A percentile compares a stretch with the other conserved stretches of the same genome.
Conservation (phyloP, 2,797 vertebrate species). For the Acanthurus lineatus region DNA sequence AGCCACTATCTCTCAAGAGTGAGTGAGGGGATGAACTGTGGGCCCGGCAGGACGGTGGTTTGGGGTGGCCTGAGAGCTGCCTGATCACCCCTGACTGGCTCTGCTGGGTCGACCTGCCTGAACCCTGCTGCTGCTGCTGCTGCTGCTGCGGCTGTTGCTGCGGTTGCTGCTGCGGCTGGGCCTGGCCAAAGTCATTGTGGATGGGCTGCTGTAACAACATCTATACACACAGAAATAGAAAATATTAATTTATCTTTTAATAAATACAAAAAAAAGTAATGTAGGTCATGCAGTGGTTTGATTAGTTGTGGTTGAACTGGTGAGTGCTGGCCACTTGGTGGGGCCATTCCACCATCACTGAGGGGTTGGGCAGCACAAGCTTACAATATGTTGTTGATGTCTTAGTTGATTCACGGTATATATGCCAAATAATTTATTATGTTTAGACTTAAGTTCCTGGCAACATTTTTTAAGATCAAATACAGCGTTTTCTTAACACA, state of each 20-base stretch:
- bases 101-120: constrained; percentile 71
- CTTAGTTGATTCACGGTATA: neutral
- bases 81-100: constrained; percentile 73
- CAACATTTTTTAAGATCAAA: neutral
- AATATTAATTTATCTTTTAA: constrained; percentile 4
- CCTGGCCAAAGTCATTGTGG: constrained; percentile 74
- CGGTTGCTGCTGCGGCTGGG: constrained; percentile 46
- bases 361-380: neutral
- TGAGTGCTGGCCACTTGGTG: constrained; percentile 64
- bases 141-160: neutral
- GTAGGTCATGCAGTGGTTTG: constrained; percentile 4
- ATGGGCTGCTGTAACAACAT: constrained; percentile 88
- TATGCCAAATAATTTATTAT: neutral
- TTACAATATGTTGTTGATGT: constrained; percentile 14
- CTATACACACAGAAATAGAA: constrained; percentile 75
- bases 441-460: neutral
- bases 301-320: constrained; percentile 28
- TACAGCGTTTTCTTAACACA: neutral
- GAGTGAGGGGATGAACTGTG: constrained; percentile 74
- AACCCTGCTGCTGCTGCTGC: constrained; percentile 73
- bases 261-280: neutral
- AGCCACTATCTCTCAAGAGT: constrained; percentile 81
- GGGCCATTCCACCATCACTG: constrained; percentile 55
- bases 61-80: constrained; percentile 73
- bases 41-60: constrained; percentile 76